Evolutionary conservation across 2,797 vertebrate species (phyloP), one percentile per base, ranked within the genome.

Genomic region (Sebastes melanostomus): DNA sequence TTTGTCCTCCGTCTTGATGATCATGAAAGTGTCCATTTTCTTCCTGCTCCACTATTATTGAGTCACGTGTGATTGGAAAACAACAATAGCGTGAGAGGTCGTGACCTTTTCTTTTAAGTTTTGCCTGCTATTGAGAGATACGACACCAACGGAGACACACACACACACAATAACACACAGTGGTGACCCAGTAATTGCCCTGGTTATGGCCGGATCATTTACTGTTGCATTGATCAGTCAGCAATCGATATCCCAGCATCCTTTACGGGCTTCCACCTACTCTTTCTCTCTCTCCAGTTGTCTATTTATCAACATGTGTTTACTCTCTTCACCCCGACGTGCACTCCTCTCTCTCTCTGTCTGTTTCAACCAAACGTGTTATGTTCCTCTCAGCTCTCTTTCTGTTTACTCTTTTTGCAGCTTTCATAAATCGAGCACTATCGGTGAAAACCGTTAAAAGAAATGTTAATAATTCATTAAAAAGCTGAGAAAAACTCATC

Each of bases 201-300:
- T 76, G 75, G 32, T 89, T 85, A 79, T 42, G 55, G 52, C 52
- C 7, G 61, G 82, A 84, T 88, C 74, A 54, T 82, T 91, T 71
- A 81, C 77, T 81, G 46, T 27, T 66, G 58, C 83, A 92, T 88
- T 82, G 86, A 91, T 91, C 67, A 63, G 54, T 50, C 20, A 18
- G 69, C 7, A 11, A 80, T 91, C 84, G 3, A 90, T 91, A 76
- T 67, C 60, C 36, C 77, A 79, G 70, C 30, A 52, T 82, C 60
- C 70, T 73, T 66, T 3, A 24, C 2, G 9, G 55, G 68, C 54
- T 34, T 80, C 76, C 63, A 72, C 72, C 66, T 8, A 3, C 66
- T 78, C 32, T 18, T 27, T 55, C 32, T 63, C 30, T 62, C 16
- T 29, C 66, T 52, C 13, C 18, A n/a, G 6, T 54, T 13, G 24